A percentile compares a stretch with the other conserved stretches of the same genome.
Conservation (phyloP, 1,140 invertebrate genomes). For the Euura saliciscinereae region DNA sequence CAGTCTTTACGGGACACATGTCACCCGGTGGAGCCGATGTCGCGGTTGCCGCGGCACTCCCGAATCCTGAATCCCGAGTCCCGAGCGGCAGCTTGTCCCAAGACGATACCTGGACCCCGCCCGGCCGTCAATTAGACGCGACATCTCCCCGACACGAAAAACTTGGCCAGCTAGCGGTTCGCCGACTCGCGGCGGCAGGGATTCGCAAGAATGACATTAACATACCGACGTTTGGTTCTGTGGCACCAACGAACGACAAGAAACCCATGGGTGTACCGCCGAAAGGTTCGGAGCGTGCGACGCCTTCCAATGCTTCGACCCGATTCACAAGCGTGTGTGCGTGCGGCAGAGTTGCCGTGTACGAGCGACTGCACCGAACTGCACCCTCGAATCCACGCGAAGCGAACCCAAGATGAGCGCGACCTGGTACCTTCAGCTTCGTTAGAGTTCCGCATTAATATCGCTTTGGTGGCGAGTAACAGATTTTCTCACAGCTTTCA, state of each 20-base stretch:
- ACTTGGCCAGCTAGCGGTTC: slow-evolving; percentile 28
- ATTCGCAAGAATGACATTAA: slow-evolving; percentile 53
- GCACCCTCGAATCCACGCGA: no score
- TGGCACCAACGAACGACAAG: background rate
- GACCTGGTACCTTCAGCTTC: no score
- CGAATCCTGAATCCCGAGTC: slow-evolving; percentile 13
- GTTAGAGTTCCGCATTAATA: no score
- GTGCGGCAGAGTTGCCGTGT: no score
- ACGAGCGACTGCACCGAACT: no score
- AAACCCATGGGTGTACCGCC: background rate
- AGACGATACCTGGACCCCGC: background rate
- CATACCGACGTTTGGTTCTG: slow-evolving; percentile 34
- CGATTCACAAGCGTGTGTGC: no score
- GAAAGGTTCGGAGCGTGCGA: no score
- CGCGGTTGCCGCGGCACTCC: slow-evolving; percentile 26
- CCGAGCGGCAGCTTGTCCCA: slow-evolving; percentile 6
- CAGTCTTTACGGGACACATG: slow-evolving; percentile 50
- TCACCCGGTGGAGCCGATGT: slow-evolving; percentile 22
- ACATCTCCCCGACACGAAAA: slow-evolving; percentile 45
- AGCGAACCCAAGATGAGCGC: no score
- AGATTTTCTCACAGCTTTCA: no score
- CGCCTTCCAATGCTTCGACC: no score
- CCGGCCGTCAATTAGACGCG: slow-evolving; percentile 53
- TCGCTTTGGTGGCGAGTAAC: no score
- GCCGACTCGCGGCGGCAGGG: slow-evolving; percentile 33